A percentile compares a stretch with the other conserved stretches of the same genome.
Evolutionary conservation across 2,797 vertebrate genomes (phyloP).

Genomic region (Gymnoscopelus microlampas): DNA sequence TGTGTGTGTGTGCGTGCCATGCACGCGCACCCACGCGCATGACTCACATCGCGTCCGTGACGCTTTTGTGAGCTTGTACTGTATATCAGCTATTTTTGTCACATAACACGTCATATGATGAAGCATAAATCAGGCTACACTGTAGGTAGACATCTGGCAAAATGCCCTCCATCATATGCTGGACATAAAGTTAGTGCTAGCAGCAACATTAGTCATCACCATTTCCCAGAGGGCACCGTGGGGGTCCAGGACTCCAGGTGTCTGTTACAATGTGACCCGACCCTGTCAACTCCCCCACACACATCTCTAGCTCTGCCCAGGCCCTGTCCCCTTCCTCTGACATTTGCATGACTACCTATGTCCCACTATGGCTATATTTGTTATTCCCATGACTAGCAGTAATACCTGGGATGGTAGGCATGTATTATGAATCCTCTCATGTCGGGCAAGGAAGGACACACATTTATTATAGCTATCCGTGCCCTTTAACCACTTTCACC

Average conservation of each 20-base stretch:
- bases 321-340: constrained; percentile 18
- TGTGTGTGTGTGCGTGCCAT: no score
- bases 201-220: constrained; percentile 4
- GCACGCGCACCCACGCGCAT: no score
- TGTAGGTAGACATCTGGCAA: no score
- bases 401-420: constrained; percentile 28
- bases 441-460: constrained; percentile 30
- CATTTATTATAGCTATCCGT: constrained; percentile 19
- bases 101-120: no score
- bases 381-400: constrained; percentile 28
- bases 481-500: background rate
- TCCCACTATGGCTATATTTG: constrained; percentile 36
- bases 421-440: constrained; percentile 42
- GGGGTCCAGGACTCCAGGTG: constrained; percentile 9
- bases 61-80: no score
- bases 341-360: constrained; percentile 20
- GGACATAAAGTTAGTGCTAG: background rate
- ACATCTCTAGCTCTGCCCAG: constrained; percentile 11
- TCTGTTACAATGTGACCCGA: constrained; percentile 22
- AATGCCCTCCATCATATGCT: no score
- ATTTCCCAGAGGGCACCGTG: background rate
- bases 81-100: no score
- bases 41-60: no score
- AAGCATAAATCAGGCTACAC: no score
- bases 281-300: constrained; percentile 26